phyloP scores from a whole-genome alignment of 2,888 invertebrate species.

The Napeogenes sylphis region DNA sequence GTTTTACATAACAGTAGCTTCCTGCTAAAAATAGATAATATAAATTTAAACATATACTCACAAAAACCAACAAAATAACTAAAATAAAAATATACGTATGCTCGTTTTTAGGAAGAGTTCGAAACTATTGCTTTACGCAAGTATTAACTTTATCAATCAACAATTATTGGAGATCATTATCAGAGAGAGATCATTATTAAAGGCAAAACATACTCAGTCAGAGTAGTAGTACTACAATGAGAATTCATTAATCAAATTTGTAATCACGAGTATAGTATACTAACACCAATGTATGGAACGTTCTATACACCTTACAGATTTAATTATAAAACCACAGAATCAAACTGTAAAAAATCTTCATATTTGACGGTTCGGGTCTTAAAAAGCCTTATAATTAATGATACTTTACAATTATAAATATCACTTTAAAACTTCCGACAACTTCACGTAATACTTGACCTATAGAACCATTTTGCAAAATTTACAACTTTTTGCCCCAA shows the following conservation, averaged over 20 bases:
- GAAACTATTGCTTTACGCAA: slow-evolving; percentile 58
- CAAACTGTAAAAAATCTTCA: too few species aligned
- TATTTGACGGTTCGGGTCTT: neutral
- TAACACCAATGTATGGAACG: too few species aligned
- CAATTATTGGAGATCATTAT: slow-evolving; percentile 60
- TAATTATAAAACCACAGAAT: too few species aligned
- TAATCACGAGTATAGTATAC: neutral
- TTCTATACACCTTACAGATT: too few species aligned
- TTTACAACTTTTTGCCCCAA: slow-evolving; percentile 49
- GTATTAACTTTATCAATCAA: slow-evolving; percentile 70
- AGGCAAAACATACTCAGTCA: slow-evolving; percentile 42
- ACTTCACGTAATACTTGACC: slow-evolving; percentile 54
- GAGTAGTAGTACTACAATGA: neutral
- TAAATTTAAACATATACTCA: neutral
- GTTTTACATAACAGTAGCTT: too few species aligned
- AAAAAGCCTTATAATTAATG: slow-evolving; percentile 60
- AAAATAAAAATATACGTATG: slow-evolving; percentile 16
- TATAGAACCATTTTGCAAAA: slow-evolving; percentile 51
- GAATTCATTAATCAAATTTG: neutral
- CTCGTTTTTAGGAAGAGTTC: slow-evolving; percentile 49
- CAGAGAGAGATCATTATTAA: slow-evolving; percentile 64
- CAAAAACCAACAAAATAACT: neutral
- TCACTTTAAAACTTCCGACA: slow-evolving; percentile 53
- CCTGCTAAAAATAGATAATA: neutral
- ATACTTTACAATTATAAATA: slow-evolving; percentile 44